A percentile compares a stretch with the other conserved stretches of the same genome.
Conservation (phyloP, 2,888 invertebrate species). For the Ecliptopera silaceata region DNA sequence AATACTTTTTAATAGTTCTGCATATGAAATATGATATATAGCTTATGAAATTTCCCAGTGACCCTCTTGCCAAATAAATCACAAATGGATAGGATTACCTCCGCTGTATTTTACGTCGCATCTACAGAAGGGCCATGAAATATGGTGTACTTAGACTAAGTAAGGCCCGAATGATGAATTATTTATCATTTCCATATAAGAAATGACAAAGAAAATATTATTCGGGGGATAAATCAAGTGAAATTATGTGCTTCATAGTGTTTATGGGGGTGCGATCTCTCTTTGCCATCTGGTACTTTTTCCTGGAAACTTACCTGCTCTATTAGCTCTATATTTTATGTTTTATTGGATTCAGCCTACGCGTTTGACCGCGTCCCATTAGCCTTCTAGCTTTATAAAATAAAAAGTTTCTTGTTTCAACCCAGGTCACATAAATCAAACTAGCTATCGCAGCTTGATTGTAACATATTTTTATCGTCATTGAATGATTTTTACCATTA, state of each 20-base stretch:
- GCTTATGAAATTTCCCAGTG: conserved; percentile 73
- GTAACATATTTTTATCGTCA: too few species aligned
- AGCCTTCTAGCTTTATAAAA: too few species aligned
- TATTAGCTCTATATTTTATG: not conserved
- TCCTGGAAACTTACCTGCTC: not conserved
- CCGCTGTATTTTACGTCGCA: conserved; percentile 77
- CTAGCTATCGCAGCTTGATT: too few species aligned
- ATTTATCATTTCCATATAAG: conserved; percentile 72
- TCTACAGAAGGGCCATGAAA: conserved; percentile 74
- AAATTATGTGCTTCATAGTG: conserved; percentile 49
- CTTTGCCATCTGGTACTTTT: conserved; percentile 16
- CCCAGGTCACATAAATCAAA: too few species aligned
- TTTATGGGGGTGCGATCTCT: conserved; percentile 39
- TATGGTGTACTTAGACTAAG: conserved; percentile 79
- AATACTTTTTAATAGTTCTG: conserved; percentile 54
- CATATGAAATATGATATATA: conserved; percentile 64
- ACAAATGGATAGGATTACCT: conserved; percentile 78
- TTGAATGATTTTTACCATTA: too few species aligned
- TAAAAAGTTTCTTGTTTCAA: too few species aligned
- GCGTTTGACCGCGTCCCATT: too few species aligned
- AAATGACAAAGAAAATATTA: conserved; percentile 62
- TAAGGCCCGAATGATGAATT: conserved; percentile 77
- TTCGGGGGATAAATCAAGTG: conserved; percentile 43
- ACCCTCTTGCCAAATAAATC: conserved; percentile 77
- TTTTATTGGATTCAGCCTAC: too few species aligned